Percentiles rank a stretch among this genome's conserved stretches.
Evolutionary conservation across 2,888 invertebrate genomes (phyloP).

Genomic region (Nemoura dubitans): DNA sequence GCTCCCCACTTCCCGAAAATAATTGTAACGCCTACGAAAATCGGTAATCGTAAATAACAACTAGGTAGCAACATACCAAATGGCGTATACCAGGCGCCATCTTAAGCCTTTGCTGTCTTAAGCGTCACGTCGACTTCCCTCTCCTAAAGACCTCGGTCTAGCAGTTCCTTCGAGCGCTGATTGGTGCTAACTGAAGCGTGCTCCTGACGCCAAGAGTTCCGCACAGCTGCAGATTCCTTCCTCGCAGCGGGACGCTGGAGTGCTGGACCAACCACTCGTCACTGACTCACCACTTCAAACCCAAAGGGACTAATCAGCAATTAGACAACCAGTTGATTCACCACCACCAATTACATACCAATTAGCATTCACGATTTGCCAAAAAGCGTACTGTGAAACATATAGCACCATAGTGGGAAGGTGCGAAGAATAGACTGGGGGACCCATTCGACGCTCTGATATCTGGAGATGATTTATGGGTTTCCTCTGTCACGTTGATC

Average conservation of each 20-base stretch:
- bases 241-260: background rate
- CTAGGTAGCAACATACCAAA: background rate
- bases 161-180: background rate
- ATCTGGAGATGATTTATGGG: conserved; percentile 35
- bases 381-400: background rate
- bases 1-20: background rate
- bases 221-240: background rate
- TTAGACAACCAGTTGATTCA: background rate
- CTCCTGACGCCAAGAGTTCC: background rate
- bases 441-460: conserved; percentile 16
- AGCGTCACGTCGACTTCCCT: too few relatives aligned
- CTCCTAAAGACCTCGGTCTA: too few relatives aligned
- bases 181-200: background rate
- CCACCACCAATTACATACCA: background rate
- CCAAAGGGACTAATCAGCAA: background rate
- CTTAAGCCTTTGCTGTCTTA: too few relatives aligned
- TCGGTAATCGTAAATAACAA: background rate
- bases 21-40: background rate
- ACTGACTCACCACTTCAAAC: conserved; percentile 2
- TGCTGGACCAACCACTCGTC: background rate
- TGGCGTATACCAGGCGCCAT: too few relatives aligned
- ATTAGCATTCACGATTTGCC: background rate
- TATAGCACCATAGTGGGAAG: background rate
- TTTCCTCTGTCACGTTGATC: conserved; percentile 18
- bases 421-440: background rate